Evolutionary conservation across 2,888 invertebrate species (phyloP).

Genomic region (Campopleginae sp.): DNA sequence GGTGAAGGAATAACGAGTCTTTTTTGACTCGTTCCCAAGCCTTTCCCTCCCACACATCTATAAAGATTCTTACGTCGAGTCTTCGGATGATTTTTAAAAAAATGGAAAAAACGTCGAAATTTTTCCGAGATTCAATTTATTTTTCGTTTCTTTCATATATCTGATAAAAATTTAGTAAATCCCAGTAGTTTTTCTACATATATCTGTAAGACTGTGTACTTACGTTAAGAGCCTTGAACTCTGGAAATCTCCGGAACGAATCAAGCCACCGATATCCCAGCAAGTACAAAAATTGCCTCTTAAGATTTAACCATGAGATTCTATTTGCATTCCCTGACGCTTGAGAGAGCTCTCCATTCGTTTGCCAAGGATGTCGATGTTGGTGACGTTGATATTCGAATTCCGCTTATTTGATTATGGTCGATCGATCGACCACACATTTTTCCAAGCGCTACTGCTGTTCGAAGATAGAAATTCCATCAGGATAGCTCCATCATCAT

Average conservation of each 20-base stretch:
- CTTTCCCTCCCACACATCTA: no score
- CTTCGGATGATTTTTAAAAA: background rate
- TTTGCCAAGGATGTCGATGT: conserved; percentile 60
- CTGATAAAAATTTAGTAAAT: conserved; percentile 21
- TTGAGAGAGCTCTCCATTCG: conserved; percentile 55
- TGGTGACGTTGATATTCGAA: conserved; percentile 75
- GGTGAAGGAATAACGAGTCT: no score
- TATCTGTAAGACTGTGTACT: conserved; percentile 25
- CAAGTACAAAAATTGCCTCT: conserved; percentile 64
- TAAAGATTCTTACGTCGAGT: no score
- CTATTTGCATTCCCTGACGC: conserved; percentile 65
- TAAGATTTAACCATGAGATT: conserved; percentile 67
- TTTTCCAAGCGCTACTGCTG: background rate
- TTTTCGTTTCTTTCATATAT: background rate
- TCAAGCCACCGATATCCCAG: conserved; percentile 62
- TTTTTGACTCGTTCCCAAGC: no score
- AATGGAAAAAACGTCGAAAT: background rate
- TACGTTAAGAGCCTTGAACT: conserved; percentile 13
- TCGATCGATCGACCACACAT: conserved; percentile 73
- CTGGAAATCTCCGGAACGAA: conserved; percentile 63
- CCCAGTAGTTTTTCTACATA: conserved; percentile 14
- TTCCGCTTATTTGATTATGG: conserved; percentile 78
- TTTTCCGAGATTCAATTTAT: background rate
- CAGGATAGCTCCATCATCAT: conserved; percentile 28
- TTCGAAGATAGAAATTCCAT: conserved; percentile 61